Evolutionary conservation across 2,113 vertebrate genomes (phyloP), one percentile per base, ranked within the genome.

Genomic region (Embiotoca jacksoni): DNA sequence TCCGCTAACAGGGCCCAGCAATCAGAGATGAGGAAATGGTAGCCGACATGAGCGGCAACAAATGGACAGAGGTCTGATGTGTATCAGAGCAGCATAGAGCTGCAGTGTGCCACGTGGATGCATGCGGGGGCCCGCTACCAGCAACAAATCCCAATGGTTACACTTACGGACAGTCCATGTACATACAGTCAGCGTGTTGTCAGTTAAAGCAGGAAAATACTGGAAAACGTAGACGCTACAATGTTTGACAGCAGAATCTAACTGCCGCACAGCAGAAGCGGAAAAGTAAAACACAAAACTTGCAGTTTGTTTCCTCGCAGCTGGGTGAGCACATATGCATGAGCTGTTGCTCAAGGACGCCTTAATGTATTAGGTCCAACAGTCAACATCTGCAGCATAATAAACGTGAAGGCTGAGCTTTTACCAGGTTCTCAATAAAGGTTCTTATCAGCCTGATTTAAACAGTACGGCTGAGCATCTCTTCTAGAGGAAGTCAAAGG

Each of bases 51-150:
- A 69, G 50, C 31, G 14, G 70, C 44, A 0, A 65, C 78, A 74
- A 66, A 85, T 53, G 68, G 86, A 87, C 85, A 87, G 85, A 85
- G 70, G 85, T 80, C 83, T 78, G 90, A 88, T 86, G 75, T 84
- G 63, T 89, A 85, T 91, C 87, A 68, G 53, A 72, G 78, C 44
- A 81, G 75, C 46, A 76, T 41, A 76, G 78, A 79, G 58, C 59
- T 78, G 64, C 78, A 59, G 63, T 30, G 44, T 44, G 31, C 41
- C 55, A 54, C 64, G 35, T 46, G 77, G 54, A 61, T 7, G 4
- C 59, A 60, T n/a, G 53, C 64, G 59, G 50, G 57, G 64, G 35
- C 37, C 47, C 44, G 67, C 56, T 52, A 78, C 70, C 50, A 46
- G 59, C 65, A 41, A 61, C 35, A 78, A 44, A 90, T 61, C 73